Percentiles rank a stretch among this genome's conserved stretches.
Conservation (phyloP, 2,888 invertebrate genomes). For the Junonia oenone region DNA sequence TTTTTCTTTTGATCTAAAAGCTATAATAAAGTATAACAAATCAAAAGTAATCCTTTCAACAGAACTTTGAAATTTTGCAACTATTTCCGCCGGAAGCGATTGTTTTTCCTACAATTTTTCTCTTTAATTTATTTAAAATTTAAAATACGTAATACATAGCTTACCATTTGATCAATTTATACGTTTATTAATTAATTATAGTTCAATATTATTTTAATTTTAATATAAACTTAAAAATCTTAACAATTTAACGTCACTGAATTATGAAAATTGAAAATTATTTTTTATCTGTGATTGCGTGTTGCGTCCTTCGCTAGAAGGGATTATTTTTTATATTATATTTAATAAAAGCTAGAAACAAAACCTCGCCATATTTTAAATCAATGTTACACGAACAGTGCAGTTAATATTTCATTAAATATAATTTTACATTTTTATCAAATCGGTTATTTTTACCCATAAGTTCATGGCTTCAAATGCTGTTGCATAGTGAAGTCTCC, state of each 20-base stretch:
- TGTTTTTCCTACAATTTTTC: too few species aligned
- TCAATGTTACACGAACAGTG: conserved; percentile 8
- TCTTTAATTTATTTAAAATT: too few species aligned
- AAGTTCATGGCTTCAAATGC: conserved; percentile 64
- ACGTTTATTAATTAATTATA: too few species aligned
- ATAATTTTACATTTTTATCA: conserved; percentile 32
- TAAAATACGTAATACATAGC: too few species aligned
- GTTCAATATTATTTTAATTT: too few species aligned
- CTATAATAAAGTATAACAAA: background rate
- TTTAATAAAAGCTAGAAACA: conserved; percentile 21
- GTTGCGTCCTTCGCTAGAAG: conserved; percentile 60
- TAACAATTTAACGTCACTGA: background rate
- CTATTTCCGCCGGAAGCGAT: too few species aligned
- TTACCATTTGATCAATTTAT: too few species aligned
- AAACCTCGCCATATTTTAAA: conserved; percentile 11
- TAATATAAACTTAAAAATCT: background rate
- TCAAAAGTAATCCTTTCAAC: too few species aligned
- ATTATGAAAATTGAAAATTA: conserved; percentile 24
- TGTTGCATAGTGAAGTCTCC: conserved; percentile 61
- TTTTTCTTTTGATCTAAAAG: background rate
- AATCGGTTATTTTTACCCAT: conserved; percentile 55
- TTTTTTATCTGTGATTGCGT: conserved; percentile 52
- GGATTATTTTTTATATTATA: conserved; percentile 36
- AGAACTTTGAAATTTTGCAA: too few species aligned
- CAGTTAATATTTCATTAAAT: conserved; percentile 11